Base-by-base conservation (phyloP, 2,888 invertebrate species). In the Apomyelois bistriatella region DNA sequence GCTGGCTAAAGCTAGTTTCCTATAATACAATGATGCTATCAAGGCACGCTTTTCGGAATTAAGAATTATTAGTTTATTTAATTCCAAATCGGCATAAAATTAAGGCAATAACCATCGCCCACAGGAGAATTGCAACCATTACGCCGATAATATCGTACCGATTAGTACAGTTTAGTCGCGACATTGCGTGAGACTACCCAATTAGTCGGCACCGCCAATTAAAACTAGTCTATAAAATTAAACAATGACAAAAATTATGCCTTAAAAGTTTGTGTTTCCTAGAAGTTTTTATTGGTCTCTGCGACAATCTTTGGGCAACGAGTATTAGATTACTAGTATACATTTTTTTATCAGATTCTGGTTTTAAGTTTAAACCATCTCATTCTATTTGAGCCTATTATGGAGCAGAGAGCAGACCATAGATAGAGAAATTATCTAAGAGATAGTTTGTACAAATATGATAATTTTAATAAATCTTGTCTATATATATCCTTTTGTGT, bases 161-260 rank as follows among this genome's bases (percentile, higher is more conserved):
- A 82, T 85, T 82, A 79, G 73, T 64, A 77, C 76, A 79, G 78
- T 81, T 80, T 74, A 72, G 76, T 74, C 68, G 79, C 74, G 75
- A 79, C 75, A 66, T 85, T 65, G 81, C 88, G 82, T 86, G 87
- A 61, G 61, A 58, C 56, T 65, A 66, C 52, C 58, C 82, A 81
- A 80, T 84, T 75, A 79, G 70, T 61, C 64, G 65, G 54, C 48
- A 65, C 62, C 57, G 60, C 60, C 77, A 79, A 82, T 83, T 84
- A 80, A 76, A 76, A 70, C 67, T 62, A 64, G 62, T 66, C 64
- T 59, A 67, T 65, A 67, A 77, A 76, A 75, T 67, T 66, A 75
- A 72, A 74, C 70, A 63, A 53, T 54, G 66, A 62, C 63, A 58
- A 55, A 58, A 54, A 46, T 46, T 61, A 53, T 55, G 66, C 62